phyloP scores from a whole-genome alignment of 2,888 invertebrate genomes.

The Drosophila mayaguana region DNA sequence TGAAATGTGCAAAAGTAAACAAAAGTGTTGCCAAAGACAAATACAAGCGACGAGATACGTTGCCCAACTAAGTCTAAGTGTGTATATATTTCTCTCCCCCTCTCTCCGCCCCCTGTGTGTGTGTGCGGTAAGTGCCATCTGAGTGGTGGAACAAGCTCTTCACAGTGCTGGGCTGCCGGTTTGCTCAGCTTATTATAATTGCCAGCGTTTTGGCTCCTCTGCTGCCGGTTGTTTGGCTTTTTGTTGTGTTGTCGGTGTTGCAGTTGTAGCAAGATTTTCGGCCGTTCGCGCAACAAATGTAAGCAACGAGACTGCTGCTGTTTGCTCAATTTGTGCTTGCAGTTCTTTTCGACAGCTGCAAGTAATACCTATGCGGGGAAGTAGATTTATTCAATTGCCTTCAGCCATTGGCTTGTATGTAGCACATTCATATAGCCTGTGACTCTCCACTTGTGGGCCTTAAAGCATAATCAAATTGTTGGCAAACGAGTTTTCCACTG shows the following conservation, averaged over 20 bases:
- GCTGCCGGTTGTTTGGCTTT: conserved; percentile 43
- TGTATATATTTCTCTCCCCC: not conserved
- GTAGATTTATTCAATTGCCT: conserved; percentile 17
- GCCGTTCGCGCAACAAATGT: conserved; percentile 62
- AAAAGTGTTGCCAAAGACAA: conserved; percentile 77
- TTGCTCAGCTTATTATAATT: conserved; percentile 72
- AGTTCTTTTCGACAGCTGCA: conserved; percentile 1
- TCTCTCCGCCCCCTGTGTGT: not conserved
- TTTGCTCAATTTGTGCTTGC: conserved; percentile 30
- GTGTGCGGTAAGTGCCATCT: conserved; percentile 44
- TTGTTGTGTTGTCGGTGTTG: conserved; percentile 55
- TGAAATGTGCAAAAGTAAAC: conserved; percentile 79
- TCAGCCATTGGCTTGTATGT: not conserved
- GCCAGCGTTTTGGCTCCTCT: conserved; percentile 64
- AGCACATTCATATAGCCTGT: not conserved
- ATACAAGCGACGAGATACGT: conserved; percentile 57
- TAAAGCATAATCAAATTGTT: not conserved
- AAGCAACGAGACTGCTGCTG: conserved; percentile 67
- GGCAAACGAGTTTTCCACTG: not conserved
- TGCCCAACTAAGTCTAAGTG: conserved; percentile 30
- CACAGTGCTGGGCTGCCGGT: conserved; percentile 53
- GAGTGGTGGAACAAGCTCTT: conserved; percentile 64
- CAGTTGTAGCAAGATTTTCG: conserved; percentile 45
- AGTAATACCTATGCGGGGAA: not conserved
- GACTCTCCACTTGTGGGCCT: not conserved